Conservation (phyloP, 1,140 invertebrate species). For the Copidosoma floridanum region DNA sequence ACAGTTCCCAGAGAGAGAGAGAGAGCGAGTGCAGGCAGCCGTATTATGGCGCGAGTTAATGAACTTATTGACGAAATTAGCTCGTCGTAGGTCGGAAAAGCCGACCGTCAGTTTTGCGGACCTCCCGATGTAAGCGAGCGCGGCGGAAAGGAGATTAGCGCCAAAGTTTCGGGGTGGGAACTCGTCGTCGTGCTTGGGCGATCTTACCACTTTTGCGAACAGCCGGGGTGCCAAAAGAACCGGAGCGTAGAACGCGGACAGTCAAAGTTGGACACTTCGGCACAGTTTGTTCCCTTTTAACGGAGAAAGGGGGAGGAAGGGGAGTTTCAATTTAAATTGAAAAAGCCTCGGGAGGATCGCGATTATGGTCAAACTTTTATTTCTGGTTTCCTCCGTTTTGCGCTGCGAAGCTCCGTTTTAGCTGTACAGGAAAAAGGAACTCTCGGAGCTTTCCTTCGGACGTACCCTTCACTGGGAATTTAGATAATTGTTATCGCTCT, state of each 20-base stretch:
- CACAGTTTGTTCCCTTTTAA: not conserved
- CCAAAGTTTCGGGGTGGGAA: constrained; percentile 33
- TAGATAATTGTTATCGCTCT: constrained; percentile 14
- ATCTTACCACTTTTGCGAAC: too few species aligned
- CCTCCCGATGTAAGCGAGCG: not conserved
- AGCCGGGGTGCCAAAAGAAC: constrained; percentile 1
- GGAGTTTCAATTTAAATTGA: constrained; percentile 22
- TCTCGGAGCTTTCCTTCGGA: too few species aligned
- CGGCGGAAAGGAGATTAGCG: constrained; percentile 30
- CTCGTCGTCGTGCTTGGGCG: constrained; percentile 26
- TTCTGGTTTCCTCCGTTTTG: not conserved
- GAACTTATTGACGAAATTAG: not conserved
- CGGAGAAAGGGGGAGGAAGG: not conserved
- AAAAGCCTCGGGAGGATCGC: constrained; percentile 5
- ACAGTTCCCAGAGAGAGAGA: too few species aligned
- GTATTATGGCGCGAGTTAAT: too few species aligned
- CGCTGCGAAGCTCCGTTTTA: not conserved
- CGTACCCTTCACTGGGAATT: not conserved
- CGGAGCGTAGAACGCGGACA: not conserved
- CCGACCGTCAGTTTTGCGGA: not conserved
- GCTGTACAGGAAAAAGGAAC: not conserved
- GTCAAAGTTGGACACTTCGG: not conserved
- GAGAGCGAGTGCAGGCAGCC: too few species aligned
- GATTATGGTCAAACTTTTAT: constrained; percentile 15
- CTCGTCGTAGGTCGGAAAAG: too few species aligned